A percentile compares a stretch with the other conserved stretches of the same genome.
These are phyloP conservation scores for Nymphalis polychloros DNA, from an alignment of 2,888 invertebrate genomes.

Conservation along the genomic window DNA sequence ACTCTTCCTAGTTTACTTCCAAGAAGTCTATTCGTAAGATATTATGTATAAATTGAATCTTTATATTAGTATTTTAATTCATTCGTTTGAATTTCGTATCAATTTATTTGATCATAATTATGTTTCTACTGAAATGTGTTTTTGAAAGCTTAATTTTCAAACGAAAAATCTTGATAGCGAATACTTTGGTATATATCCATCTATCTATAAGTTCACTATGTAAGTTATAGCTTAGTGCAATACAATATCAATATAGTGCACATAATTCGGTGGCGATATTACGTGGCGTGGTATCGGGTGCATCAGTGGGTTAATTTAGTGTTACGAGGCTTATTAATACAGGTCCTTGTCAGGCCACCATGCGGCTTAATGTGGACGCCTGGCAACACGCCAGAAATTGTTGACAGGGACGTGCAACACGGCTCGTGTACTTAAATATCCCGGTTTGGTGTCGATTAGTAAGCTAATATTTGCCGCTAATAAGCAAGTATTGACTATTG, in stretches of 20 bases:
- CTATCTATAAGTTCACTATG: background rate
- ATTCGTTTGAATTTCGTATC: background rate
- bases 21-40: conserved; percentile 10
- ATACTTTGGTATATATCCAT: too few relatives aligned
- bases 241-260: conserved; percentile 17
- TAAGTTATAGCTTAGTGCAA: conserved; percentile 5
- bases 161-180: too few relatives aligned
- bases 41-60: conserved; percentile 22
- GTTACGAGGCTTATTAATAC: conserved; percentile 41
- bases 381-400: conserved; percentile 21
- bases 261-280: conserved; percentile 15
- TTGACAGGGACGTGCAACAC: conserved; percentile 14
- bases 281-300: conserved; percentile 27
- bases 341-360: conserved; percentile 35
- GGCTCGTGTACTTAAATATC: conserved; percentile 23
- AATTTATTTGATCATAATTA: conserved; percentile 6
- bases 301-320: conserved; percentile 38
- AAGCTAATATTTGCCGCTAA: conserved; percentile 14
- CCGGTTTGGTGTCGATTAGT: conserved; percentile 23
- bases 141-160: too few relatives aligned
- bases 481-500: conserved; percentile 13
- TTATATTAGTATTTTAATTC: conserved; percentile 21
- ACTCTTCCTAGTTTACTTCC: conserved; percentile 21
- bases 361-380: conserved; percentile 22
- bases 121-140: background rate